Evolutionary conservation across 2,888 invertebrate genomes (phyloP).

Genomic region (Drosophila subsilvestris): DNA sequence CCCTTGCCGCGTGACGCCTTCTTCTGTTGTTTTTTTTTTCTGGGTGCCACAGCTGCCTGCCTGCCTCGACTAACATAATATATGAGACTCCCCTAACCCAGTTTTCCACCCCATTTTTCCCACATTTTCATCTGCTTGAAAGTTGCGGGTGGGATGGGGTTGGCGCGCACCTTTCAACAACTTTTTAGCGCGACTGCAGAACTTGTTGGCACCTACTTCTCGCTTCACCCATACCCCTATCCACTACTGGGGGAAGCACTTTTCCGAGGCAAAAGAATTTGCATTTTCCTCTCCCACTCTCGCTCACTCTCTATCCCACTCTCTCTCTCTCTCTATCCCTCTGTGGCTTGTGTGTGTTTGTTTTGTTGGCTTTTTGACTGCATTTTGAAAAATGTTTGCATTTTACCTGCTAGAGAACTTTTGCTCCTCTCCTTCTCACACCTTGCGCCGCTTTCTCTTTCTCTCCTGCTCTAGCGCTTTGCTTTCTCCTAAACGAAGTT

Average conservation of each 20-base stretch:
- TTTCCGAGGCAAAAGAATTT: slow-evolving; percentile 60
- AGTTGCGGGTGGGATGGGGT: not conserved
- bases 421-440: not conserved
- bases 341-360: slow-evolving; percentile 43
- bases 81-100: slow-evolving; percentile 50
- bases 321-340: not conserved
- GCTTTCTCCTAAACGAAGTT: slow-evolving; percentile 62
- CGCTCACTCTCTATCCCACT: not conserved
- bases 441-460: not conserved
- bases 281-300: slow-evolving; percentile 53
- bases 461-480: slow-evolving; percentile 2
- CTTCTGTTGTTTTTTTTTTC: slow-evolving; percentile 45
- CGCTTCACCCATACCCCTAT: slow-evolving; percentile 18
- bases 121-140: slow-evolving; percentile 10
- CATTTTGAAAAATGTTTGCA: slow-evolving; percentile 68
- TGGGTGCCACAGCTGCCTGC: slow-evolving; percentile 67
- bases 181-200: slow-evolving; percentile 60
- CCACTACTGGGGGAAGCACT: slow-evolving; percentile 65
- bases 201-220: slow-evolving; percentile 73
- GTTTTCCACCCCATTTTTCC: not conserved
- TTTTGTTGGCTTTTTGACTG: slow-evolving; percentile 71
- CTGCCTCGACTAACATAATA: slow-evolving; percentile 74
- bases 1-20: not conserved
- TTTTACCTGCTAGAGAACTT: slow-evolving; percentile 45
- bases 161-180: slow-evolving; percentile 46